Evolutionary conservation across 2,113 vertebrate species (phyloP).

Genomic region (Eidolon helvum): DNA sequence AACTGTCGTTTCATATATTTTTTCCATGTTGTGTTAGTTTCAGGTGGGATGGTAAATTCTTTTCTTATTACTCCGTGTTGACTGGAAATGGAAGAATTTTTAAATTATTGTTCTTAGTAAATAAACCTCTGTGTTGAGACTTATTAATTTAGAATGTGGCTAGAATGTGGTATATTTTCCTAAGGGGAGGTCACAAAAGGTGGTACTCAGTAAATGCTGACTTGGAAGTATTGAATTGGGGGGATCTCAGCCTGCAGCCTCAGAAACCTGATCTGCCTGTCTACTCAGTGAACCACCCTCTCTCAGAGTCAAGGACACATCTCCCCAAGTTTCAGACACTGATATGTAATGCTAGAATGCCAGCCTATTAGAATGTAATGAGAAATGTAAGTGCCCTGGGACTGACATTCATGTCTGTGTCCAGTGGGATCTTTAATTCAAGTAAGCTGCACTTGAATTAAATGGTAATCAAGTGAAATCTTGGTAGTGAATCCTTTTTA

Average conservation of each 20-base stretch:
- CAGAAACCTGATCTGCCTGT: background rate
- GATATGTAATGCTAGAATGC: background rate
- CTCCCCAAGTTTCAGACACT: background rate
- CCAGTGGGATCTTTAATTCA: background rate
- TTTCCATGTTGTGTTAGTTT: background rate
- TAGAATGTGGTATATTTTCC: background rate
- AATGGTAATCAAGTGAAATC: background rate
- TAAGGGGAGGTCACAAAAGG: background rate
- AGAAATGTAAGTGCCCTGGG: background rate
- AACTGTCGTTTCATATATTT: background rate
- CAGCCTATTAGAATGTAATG: background rate
- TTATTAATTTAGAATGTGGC: background rate
- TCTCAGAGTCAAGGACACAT: background rate
- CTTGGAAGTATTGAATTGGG: background rate
- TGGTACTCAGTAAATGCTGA: background rate
- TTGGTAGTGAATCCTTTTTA: background rate
- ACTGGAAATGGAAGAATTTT: background rate
- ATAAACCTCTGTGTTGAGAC: background rate
- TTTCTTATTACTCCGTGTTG: background rate
- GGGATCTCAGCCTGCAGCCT: background rate
- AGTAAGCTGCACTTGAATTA: background rate
- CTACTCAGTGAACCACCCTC: background rate
- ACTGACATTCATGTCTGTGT: background rate
- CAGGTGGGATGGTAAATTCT: background rate
- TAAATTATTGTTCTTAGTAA: background rate